phyloP scores from a whole-genome alignment of 2,113 vertebrate species.

The Junco hyemalis region DNA sequence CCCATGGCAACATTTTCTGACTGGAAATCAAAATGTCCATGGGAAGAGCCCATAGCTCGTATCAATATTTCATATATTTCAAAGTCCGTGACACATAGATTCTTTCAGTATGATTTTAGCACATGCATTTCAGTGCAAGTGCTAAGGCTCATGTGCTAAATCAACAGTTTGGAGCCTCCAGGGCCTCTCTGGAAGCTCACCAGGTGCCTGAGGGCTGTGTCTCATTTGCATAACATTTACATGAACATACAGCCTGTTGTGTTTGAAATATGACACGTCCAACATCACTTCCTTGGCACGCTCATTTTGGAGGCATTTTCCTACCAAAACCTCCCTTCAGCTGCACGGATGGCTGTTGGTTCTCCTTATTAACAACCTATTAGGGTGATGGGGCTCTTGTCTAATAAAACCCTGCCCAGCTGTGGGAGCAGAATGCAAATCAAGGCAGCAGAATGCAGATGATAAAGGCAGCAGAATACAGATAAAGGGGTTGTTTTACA shows the following conservation, averaged over 20 bases:
- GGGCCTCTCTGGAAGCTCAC: conserved; percentile 11
- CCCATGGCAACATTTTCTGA: not conserved
- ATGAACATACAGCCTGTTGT: conserved; percentile 5
- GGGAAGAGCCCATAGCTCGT: not conserved
- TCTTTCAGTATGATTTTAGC: not conserved
- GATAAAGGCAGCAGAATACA: not conserved
- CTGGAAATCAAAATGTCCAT: not conserved
- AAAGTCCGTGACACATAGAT: not conserved
- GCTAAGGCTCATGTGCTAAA: not conserved
- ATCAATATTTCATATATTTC: conserved; percentile 12
- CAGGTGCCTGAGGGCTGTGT: conserved; percentile 27
- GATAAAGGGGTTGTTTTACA: not conserved
- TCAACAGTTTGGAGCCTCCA: conserved; percentile 5
- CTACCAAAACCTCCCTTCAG: not conserved
- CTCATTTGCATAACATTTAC: conserved; percentile 23
- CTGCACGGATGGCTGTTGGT: not conserved
- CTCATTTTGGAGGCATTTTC: not conserved
- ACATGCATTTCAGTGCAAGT: not conserved
- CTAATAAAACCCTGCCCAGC: not conserved
- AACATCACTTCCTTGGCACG: not conserved
- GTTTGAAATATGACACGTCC: not conserved
- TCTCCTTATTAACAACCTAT: not conserved
- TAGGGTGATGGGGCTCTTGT: not conserved
- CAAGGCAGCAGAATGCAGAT: not conserved
- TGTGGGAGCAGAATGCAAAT: not conserved